Base-by-base conservation (phyloP, 1,140 invertebrate genomes). In the Calycopis cecrops region DNA sequence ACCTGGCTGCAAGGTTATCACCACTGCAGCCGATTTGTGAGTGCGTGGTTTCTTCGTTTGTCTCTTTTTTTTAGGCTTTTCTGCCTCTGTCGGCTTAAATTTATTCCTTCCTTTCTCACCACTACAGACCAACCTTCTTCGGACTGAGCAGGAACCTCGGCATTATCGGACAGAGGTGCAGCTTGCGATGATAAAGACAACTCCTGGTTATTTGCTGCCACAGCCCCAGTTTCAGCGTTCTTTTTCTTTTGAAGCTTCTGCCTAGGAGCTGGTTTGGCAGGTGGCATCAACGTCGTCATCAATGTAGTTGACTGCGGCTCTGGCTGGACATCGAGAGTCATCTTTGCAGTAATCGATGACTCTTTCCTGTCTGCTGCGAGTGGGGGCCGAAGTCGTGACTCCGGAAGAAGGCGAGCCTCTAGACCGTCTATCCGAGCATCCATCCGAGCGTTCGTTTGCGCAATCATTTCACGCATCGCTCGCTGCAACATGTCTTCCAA, bases 21-120 rank as follows among this genome's bases (percentile, higher is more conserved):
- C 53, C 37, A 63, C 61, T 4, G 57, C 61, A 0, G 57, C 33
- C 9, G 61, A 35, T 3, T 42, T 44, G 0, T 57, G 61, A 0
- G 44, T 9, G 0, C 50, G 53, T 4, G 56, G 47, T 35, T 42
- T 55, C 33, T 48, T 34, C 16, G n/a, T n/a, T n/a, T n/a, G n/a
- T 35, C n/a, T 40, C 16, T 35, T 52, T 40, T 11, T 48, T 16
- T 47, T 47, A 14, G 12, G 3, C 3, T 11, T 3, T 14, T 11
- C 12, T 9, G 7, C 8, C 16, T 28, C n/a, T 21, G 10, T 16
- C 44, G 16, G 14, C n/a, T 37, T 35, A 9, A 6, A 0, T 8
- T 35, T 14, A 12, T 55, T 55, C 10, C 21, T 53, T 28, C 35
- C 17, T 18, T n/a, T 8, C n/a, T 21, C 3, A 11, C 18, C 0